Percentiles rank a stretch among this genome's conserved stretches.
These are phyloP conservation scores for Thripadectes ignobilis DNA, from an alignment of 2,797 vertebrate genomes.

Conservation along the genomic window DNA sequence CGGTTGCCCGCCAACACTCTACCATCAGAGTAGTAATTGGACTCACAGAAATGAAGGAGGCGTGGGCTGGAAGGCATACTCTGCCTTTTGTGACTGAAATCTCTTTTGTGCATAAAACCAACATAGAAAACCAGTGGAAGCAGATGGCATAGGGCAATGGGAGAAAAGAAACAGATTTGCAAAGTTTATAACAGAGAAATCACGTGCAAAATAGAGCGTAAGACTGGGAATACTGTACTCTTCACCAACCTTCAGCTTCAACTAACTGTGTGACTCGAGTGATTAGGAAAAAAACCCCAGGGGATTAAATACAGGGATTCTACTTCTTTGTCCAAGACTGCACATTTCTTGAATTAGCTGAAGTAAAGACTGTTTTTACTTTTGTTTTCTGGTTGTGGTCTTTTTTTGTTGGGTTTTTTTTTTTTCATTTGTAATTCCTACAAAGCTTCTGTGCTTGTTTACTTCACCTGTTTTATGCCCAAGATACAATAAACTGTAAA, in stretches of 20 bases:
- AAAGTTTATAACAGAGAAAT: neutral
- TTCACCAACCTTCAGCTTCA: neutral
- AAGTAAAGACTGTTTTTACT: neutral
- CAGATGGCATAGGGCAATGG: neutral
- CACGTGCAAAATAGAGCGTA: neutral
- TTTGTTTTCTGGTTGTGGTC: neutral
- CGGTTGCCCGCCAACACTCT: neutral
- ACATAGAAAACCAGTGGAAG: neutral
- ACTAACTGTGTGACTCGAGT: neutral
- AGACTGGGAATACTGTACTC: neutral
- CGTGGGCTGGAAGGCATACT: neutral
- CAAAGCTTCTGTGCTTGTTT: slow-evolving; percentile 20
- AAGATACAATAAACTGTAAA: slow-evolving; percentile 15
- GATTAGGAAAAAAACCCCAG: neutral
- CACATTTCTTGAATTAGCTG: neutral
- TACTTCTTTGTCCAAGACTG: neutral
- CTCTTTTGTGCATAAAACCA: neutral
- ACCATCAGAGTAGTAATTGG: neutral
- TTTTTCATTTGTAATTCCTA: slow-evolving; percentile 2
- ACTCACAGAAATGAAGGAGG: neutral
- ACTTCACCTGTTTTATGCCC: slow-evolving; percentile 21
- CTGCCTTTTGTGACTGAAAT: neutral
- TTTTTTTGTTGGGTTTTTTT: neutral
- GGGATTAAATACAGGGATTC: neutral
- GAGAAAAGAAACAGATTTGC: neutral